Conservation (phyloP, 2,113 vertebrate genomes). For the Leuciscus idus region DNA sequence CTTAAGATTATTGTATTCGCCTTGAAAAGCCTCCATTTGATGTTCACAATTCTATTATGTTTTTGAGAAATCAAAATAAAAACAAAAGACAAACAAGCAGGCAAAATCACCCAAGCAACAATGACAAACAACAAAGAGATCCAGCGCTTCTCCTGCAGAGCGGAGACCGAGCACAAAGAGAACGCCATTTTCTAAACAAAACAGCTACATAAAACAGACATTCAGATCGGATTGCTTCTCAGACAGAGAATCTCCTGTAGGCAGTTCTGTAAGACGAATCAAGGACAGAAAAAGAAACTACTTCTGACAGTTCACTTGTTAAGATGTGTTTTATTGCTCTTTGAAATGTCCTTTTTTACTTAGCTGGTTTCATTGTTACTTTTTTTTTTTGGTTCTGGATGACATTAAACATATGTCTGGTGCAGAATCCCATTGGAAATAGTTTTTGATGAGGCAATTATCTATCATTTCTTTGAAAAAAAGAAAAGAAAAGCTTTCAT, state of each 20-base stretch:
- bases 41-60: slow-evolving; percentile 37
- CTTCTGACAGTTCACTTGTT: slow-evolving; percentile 30
- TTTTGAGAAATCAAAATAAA: slow-evolving; percentile 28
- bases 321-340: slow-evolving; percentile 1
- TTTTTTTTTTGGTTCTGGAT: slow-evolving; percentile 8
- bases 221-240: slow-evolving; percentile 12
- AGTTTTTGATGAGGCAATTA: slow-evolving; percentile 8
- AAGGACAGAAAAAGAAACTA: slow-evolving; percentile 34
- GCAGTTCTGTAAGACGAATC: slow-evolving; percentile 35
- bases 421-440: slow-evolving; percentile 15
- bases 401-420: slow-evolving; percentile 23
- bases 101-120: not conserved
- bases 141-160: slow-evolving; percentile 3
- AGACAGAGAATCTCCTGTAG: not conserved
- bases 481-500: not conserved
- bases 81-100: slow-evolving; percentile 15
- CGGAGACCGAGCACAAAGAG: slow-evolving; percentile 9
- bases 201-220: slow-evolving; percentile 18
- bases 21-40: slow-evolving; percentile 27
- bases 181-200: slow-evolving; percentile 14
- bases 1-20: not conserved
- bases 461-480: slow-evolving; percentile 7
- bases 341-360: not conserved
- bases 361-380: not conserved
- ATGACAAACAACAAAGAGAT: slow-evolving; percentile 34